Base-by-base conservation (phyloP, 2,797 vertebrate species). In the Cryptoprocta ferox region DNA sequence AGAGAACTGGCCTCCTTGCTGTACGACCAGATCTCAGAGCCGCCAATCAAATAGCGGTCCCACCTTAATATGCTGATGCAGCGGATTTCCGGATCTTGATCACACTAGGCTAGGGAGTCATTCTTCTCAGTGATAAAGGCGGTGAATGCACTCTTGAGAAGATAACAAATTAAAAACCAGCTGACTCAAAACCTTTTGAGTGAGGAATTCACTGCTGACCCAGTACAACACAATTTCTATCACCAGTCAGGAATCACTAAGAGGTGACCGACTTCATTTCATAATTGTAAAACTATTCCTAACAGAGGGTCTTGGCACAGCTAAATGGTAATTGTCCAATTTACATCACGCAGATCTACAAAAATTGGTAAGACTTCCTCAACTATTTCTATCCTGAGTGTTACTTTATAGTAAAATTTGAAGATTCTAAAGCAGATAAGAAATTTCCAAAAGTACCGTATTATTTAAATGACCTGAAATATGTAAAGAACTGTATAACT, bases 111-210 rank as follows among this genome's bases (percentile, higher is more conserved):
- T 98, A 94, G 98, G 98, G 98, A 99, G 98, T 96, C 98, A 98
- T 99, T 98, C 98, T 98, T 98, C 97, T 98, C 98, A 97, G 98
- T 98, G 98, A 98, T 98, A 98, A 98, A 99, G 98, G 97, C 97
- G 32, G 97, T 98, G 98, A 98, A 98, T 98, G 97, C 97, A 98
- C 98, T 99, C 98, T 98, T 97, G 98, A 99, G 98, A 98, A 99
- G 98, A 98, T 97, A 98, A 99, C 99, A 98, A 99, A 98, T 99
- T 98, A 98, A 98, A 98, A 98, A 98, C 97, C 95, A 98, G 98
- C 98, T 99, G 99, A 99, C 98, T 98, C 97, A 42, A 98, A 98
- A 98, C 96, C 97, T 97, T 98, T 97, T 95, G 97, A 98, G 97
- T 98, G 98, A 99, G 88, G 96, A 98, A 98, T 98, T 99, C 98